Percentiles rank a stretch among this genome's conserved stretches.
phyloP scores from a whole-genome alignment of 2,888 invertebrate genomes.

The Parelbella ahira region DNA sequence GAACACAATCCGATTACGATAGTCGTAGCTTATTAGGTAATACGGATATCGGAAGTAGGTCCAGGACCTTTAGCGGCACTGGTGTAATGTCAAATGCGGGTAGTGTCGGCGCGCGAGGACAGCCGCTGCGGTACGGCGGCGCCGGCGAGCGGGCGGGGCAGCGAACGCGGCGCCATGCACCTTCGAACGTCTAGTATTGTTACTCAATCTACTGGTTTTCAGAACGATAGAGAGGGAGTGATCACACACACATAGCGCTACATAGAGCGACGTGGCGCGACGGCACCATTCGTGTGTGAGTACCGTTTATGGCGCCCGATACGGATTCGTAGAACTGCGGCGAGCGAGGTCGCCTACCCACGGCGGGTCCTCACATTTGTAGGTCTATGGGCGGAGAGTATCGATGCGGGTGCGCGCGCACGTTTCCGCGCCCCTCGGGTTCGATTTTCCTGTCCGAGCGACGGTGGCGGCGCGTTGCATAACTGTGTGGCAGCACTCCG shows the following conservation, averaged over 20 bases:
- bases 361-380: constrained; percentile 33
- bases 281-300: constrained; percentile 24
- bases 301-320: constrained; percentile 27
- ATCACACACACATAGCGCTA: constrained; percentile 27
- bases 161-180: constrained; percentile 34
- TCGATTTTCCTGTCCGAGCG: constrained; percentile 69
- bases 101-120: constrained; percentile 39
- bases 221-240: constrained; percentile 33
- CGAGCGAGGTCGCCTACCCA: constrained; percentile 40
- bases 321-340: constrained; percentile 37
- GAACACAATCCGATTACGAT: too few species aligned
- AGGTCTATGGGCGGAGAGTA: constrained; percentile 38
- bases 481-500: constrained; percentile 74
- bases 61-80: constrained; percentile 40
- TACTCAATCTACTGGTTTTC: constrained; percentile 33
- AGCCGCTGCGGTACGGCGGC: constrained; percentile 44
- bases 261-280: constrained; percentile 33
- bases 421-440: constrained; percentile 53
- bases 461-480: constrained; percentile 76
- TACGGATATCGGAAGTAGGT: constrained; percentile 17
- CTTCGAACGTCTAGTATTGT: constrained; percentile 32
- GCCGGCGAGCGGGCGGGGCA: constrained; percentile 32
- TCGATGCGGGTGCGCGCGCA: constrained; percentile 72
- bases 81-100: constrained; percentile 61
- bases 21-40: constrained; percentile 6